Base-by-base conservation (phyloP, 2,888 invertebrate genomes). In the Gastrophysa polygoni region DNA sequence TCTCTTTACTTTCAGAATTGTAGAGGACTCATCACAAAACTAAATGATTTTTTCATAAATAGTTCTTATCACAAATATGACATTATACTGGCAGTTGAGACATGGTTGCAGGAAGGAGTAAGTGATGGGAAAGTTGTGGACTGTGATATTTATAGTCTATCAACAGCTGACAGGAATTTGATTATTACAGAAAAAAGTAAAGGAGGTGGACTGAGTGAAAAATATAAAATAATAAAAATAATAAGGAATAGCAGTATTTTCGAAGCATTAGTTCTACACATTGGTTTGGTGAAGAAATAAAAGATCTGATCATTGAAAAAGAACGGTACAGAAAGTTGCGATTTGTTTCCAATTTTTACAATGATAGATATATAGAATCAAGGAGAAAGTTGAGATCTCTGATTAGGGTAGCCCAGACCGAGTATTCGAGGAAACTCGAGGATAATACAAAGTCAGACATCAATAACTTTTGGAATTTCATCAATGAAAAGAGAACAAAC, bases 1-100 rank as follows among this genome's bases (percentile, higher is more conserved):
- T 46, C 46, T 46, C 46, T 46, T 46, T 46, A 46, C 18, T 46
- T 17, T 18, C 46, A 46, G 46, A 46, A 46, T 46, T 46, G 46
- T 17, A 46, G 46, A 17, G 24, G 24, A 24, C 29, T 32, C 29
- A 32, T 8, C 10, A 32, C 29, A 10, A 32, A 32, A n/a, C n/a
- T n/a, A n/a, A n/a, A n/a, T n/a, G n/a, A n/a, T n/a, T n/a, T n/a
- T n/a, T 47, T 47, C 20, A 47, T 18, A 21, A 47, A 47, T 6
- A 20, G 47, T 47, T 47, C 20, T 18, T 47, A 47, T 47, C 47
- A 47, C 47, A 47, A 14, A 44, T 44, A 44, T 44, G 44, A 44
- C 16, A 10, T 44, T 44, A 44, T 44, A 44, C 10, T 44, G 44
- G 44, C 44, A 44, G 47, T 47, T 47, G 18, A 20, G 47, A 44